Percentiles rank a stretch among this genome's conserved stretches.
Evolutionary conservation across 2,113 vertebrate genomes (phyloP).

Genomic region (Antechinus flavipes): DNA sequence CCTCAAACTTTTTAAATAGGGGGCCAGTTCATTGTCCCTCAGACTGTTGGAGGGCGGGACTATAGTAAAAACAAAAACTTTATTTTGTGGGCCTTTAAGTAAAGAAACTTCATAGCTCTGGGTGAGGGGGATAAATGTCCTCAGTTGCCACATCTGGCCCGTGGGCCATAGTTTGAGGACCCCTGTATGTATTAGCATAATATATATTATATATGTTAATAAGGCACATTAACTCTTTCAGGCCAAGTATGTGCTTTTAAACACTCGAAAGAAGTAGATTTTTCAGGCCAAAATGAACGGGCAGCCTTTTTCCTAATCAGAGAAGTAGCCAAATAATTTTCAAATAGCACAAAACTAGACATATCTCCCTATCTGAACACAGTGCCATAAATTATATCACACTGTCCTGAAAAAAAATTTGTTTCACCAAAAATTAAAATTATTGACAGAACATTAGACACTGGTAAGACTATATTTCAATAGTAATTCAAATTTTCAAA

Average conservation of each 20-base stretch:
- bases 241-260: not conserved
- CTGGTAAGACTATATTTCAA: not conserved
- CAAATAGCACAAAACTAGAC: not conserved
- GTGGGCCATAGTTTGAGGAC: too few relatives aligned
- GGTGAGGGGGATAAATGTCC: too few relatives aligned
- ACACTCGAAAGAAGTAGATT: not conserved
- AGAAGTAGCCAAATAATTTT: not conserved
- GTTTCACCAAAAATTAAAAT: constrained; percentile 4
- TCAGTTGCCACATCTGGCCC: too few relatives aligned
- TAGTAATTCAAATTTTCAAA: not conserved
- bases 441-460: constrained; percentile 4
- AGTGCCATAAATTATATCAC: not conserved
- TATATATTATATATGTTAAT: not conserved
- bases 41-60: too few relatives aligned
- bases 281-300: not conserved
- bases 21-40: too few relatives aligned
- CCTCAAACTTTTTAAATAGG: too few relatives aligned
- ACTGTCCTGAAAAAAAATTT: not conserved
- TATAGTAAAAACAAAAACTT: too few relatives aligned
- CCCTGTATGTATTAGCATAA: too few relatives aligned
- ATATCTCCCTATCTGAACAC: not conserved
- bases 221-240: constrained; percentile 9
- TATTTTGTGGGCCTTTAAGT: too few relatives aligned
- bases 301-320: not conserved
- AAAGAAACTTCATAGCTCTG: too few relatives aligned